Conservation (phyloP, 1,140 invertebrate genomes). For the Papilio xuthus region DNA sequence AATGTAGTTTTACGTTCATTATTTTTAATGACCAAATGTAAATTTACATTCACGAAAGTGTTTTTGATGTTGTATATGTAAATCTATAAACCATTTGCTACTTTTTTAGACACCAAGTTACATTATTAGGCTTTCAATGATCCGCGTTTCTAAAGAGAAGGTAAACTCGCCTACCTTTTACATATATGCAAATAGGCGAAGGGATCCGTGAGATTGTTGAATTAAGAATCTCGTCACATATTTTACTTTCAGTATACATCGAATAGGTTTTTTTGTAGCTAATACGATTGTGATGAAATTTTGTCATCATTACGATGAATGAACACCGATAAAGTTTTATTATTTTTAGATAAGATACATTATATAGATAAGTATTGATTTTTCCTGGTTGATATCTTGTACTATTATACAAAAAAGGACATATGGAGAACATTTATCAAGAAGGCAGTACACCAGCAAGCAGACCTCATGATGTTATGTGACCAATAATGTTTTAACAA, state of each 20-base stretch:
- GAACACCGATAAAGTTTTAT: background rate
- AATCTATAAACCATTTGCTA: background rate
- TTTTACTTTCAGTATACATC: conserved; percentile 29
- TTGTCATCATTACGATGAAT: no score
- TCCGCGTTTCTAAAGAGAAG: background rate
- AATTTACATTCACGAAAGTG: background rate
- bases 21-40: background rate
- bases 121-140: conserved; percentile 12
- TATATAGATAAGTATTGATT: background rate
- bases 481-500: background rate
- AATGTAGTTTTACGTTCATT: conserved; percentile 5
- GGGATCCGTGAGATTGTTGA: conserved; percentile 26
- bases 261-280: conserved; percentile 32
- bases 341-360: background rate
- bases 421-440: background rate
- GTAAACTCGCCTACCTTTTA: conserved; percentile 30
- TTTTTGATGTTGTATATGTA: background rate
- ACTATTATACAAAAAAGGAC: no score
- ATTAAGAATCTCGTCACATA: conserved; percentile 35
- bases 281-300: conserved; percentile 31
- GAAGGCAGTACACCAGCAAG: no score
- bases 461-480: no score
- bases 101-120: background rate
- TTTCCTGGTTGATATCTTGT: no score
- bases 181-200: conserved; percentile 35